A percentile compares a stretch with the other conserved stretches of the same genome.
These are phyloP conservation scores for Rattus norvegicus DNA, from an alignment of 2,113 vertebrate species.

Conservation along the genomic window DNA sequence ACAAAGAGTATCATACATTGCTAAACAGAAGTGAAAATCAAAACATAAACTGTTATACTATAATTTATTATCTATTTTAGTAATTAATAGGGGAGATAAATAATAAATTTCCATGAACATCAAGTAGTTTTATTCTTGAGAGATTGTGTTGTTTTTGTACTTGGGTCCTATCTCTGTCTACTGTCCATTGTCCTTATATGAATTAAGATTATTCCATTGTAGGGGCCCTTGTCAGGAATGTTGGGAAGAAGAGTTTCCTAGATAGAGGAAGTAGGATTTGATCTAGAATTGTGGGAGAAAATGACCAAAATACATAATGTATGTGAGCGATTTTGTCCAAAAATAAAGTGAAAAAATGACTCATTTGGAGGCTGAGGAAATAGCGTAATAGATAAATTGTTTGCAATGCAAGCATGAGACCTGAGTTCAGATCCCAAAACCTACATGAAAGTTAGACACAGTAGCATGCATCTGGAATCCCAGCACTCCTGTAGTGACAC, in stretches of 20 bases:
- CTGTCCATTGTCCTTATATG: background rate
- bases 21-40: background rate
- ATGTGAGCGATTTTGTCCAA: background rate
- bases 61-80: background rate
- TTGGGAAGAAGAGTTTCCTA: background rate
- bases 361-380: background rate
- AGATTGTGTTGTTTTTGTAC: background rate
- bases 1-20: background rate
- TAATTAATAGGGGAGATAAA: background rate
- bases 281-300: background rate
- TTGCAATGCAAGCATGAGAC: background rate
- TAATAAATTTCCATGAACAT: constrained; percentile 35
- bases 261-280: background rate
- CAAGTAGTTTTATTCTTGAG: background rate
- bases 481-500: background rate
- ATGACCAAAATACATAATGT: background rate
- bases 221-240: background rate
- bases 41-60: background rate
- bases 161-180: background rate
- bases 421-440: background rate
- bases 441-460: background rate
- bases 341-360: background rate
- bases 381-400: background rate
- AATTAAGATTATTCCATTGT: constrained; percentile 1
- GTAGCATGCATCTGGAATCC: background rate